Conservation (phyloP, 2,888 invertebrate species). For the Pheosia tremula region DNA sequence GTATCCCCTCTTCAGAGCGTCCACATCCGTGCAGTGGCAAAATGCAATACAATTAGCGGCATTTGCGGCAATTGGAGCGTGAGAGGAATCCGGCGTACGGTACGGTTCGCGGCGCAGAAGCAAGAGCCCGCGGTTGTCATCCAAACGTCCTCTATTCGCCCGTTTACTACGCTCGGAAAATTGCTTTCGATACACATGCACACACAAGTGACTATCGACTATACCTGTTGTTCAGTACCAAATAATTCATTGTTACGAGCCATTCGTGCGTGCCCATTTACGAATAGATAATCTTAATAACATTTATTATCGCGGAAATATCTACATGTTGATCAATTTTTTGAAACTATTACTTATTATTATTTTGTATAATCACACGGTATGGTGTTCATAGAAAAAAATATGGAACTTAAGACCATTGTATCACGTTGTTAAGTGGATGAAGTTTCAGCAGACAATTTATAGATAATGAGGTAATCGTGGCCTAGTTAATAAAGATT, state of each 20-base stretch:
- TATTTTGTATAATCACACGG: background rate
- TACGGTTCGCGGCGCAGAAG: slow-evolving; percentile 70
- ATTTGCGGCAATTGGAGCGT: slow-evolving; percentile 81
- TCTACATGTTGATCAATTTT: no score
- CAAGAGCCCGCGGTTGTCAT: slow-evolving; percentile 57
- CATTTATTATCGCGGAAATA: background rate
- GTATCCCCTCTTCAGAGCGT: slow-evolving; percentile 42
- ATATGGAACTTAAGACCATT: background rate
- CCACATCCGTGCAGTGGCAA: slow-evolving; percentile 61
- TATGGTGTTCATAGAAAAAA: background rate
- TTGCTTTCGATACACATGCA: background rate
- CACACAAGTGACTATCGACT: background rate
- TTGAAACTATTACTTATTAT: background rate
- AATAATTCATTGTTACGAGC: background rate
- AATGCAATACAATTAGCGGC: slow-evolving; percentile 77
- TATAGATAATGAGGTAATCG: background rate
- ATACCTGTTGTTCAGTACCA: background rate
- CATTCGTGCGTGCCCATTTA: background rate
- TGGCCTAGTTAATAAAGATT: background rate
- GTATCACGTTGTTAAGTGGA: no score
- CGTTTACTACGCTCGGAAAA: background rate
- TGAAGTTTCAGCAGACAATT: background rate
- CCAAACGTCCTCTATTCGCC: slow-evolving; percentile 47
- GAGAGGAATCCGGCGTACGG: slow-evolving; percentile 77
- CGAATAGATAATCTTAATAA: background rate